phyloP scores from a whole-genome alignment of 2,113 vertebrate genomes.

The Pseudonaja textilis region DNA sequence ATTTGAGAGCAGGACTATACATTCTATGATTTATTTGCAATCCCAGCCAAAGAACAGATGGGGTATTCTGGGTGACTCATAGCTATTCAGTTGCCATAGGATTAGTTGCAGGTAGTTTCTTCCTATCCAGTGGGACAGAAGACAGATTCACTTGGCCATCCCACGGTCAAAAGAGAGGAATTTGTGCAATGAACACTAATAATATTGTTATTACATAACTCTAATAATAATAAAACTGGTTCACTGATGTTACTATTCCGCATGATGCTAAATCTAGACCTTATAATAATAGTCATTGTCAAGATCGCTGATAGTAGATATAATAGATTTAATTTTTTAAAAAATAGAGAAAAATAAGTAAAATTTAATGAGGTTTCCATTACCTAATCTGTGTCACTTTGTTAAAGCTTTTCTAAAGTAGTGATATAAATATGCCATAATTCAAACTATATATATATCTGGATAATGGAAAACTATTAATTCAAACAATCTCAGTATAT shows the following conservation, averaged over 20 bases:
- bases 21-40: not conserved
- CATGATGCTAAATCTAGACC: not conserved
- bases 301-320: not conserved
- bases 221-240: not conserved
- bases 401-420: not conserved
- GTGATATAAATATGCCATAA: not conserved
- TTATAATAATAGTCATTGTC: not conserved
- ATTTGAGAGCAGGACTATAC: not conserved
- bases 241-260: not conserved
- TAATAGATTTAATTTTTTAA: not conserved
- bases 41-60: not conserved
- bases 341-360: not conserved
- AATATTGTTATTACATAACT: not conserved
- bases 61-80: not conserved
- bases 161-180: not conserved
- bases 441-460: slow-evolving; percentile 9
- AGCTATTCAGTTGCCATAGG: not conserved
- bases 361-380: not conserved
- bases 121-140: not conserved
- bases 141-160: not conserved
- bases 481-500: not conserved
- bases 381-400: not conserved
- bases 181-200: not conserved
- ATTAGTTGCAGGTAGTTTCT: not conserved
- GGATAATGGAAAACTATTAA: not conserved